Evolutionary conservation across 2,888 invertebrate species (phyloP).

Genomic region (Eupeodes latifasciatus): DNA sequence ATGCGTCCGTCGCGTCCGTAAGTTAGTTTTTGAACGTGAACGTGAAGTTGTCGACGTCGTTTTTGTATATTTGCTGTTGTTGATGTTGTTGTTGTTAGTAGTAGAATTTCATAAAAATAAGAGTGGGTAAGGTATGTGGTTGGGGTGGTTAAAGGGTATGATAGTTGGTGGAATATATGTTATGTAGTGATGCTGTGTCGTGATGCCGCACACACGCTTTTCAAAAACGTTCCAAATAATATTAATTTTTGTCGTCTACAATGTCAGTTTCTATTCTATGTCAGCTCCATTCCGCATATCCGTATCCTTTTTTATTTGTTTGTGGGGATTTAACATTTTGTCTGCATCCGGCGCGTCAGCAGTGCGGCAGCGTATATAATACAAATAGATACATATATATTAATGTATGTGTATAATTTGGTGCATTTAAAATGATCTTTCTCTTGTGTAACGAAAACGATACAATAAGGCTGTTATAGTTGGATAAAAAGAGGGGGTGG

Average conservation of each 20-base stretch:
- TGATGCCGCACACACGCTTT: conserved; percentile 6
- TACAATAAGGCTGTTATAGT: conserved; percentile 13
- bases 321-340: conserved; percentile 39
- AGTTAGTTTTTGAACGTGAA: neutral
- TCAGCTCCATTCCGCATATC: conserved; percentile 42
- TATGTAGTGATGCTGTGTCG: neutral
- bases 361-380: conserved; percentile 2
- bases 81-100: neutral
- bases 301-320: conserved; percentile 38
- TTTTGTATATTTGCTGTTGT: neutral
- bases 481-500: neutral
- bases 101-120: neutral
- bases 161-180: neutral
- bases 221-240: conserved; percentile 70
- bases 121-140: neutral
- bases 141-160: neutral
- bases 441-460: conserved; percentile 28
- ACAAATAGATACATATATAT: too few species aligned
- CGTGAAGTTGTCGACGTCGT: neutral
- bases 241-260: conserved; percentile 74
- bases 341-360: conserved; percentile 50
- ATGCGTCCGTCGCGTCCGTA: conserved; percentile 41
- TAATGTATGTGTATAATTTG: conserved; percentile 34
- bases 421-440: conserved; percentile 69
- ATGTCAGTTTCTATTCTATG: conserved; percentile 61